Percentiles rank a stretch among this genome's conserved stretches.
phyloP scores from a whole-genome alignment of 2,888 invertebrate species.

The Ferrisia virgata region DNA sequence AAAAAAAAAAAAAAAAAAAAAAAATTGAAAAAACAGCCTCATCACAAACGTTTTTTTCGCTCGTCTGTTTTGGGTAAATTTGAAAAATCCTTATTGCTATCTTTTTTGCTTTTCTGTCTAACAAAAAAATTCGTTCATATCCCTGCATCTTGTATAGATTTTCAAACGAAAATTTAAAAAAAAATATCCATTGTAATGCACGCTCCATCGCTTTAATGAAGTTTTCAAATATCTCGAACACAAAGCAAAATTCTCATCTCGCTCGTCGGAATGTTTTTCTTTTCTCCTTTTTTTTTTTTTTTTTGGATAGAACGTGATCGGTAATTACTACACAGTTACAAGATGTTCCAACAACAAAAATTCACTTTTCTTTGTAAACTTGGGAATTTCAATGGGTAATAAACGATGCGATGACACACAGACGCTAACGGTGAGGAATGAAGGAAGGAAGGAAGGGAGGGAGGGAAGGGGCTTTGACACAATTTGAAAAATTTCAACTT shows the following conservation, averaged over 20 bases:
- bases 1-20: too few relatives aligned
- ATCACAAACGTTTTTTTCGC: too few relatives aligned
- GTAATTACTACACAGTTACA: not conserved
- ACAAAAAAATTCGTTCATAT: not conserved
- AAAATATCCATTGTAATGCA: not conserved
- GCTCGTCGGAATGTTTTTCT: not conserved
- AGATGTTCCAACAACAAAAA: not conserved
- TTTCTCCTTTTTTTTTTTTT: not conserved
- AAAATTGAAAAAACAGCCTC: too few relatives aligned
- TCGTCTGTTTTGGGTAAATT: too few relatives aligned
- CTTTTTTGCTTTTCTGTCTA: too few relatives aligned
- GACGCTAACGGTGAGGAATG: too few relatives aligned
- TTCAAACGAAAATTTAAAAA: not conserved
- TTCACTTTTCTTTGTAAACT: not conserved
- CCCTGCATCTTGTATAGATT: not conserved
- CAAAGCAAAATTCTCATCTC: not conserved
- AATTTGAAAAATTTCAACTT: constrained; percentile 7
- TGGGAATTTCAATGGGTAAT: not conserved
- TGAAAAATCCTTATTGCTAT: too few relatives aligned
- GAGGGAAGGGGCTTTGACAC: not conserved
- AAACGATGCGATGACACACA: not conserved
- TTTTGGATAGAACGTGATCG: not conserved
- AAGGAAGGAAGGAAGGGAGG: too few relatives aligned
- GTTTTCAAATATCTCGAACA: not conserved
- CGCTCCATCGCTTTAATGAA: not conserved